phyloP scores from a whole-genome alignment of 2,888 invertebrate genomes.

The Drosophila villosipedis region DNA sequence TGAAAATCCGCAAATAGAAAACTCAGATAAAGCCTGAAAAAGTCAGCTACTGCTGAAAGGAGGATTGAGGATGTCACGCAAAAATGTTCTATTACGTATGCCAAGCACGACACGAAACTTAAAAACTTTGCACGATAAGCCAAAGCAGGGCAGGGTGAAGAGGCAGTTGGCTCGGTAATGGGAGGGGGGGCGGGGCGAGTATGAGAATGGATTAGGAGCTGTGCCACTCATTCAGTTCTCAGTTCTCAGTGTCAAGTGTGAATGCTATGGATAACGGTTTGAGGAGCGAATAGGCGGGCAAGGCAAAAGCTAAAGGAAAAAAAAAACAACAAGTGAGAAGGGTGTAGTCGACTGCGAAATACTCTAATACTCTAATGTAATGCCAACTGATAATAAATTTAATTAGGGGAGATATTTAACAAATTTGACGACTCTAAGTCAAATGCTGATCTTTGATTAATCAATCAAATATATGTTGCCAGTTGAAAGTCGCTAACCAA shows the following conservation, averaged over 20 bases:
- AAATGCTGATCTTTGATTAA: background rate
- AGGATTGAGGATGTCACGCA: slow-evolving; percentile 24
- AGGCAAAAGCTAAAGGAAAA: background rate
- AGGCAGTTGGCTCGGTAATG: too few species aligned
- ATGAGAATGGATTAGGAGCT: slow-evolving; percentile 41
- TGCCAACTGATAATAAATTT: background rate
- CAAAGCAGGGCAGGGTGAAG: slow-evolving; percentile 11
- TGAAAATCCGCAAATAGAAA: slow-evolving; percentile 72
- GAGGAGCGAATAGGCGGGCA: background rate
- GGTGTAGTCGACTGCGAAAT: background rate
- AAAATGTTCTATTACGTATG: slow-evolving; percentile 75
- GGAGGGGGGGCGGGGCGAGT: background rate
- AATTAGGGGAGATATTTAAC: too few species aligned
- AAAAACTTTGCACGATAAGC: slow-evolving; percentile 82
- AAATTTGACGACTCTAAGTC: background rate
- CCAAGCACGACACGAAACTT: slow-evolving; percentile 80
- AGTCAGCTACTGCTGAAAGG: slow-evolving; percentile 24
- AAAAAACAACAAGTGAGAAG: background rate
- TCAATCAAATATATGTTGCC: background rate
- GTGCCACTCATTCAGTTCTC: slow-evolving; percentile 43
- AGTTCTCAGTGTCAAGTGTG: slow-evolving; percentile 41
- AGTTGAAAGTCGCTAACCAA: background rate
- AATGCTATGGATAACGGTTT: slow-evolving; percentile 9
- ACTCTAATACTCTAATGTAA: background rate
- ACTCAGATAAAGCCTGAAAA: slow-evolving; percentile 8